Evolutionary conservation across 2,888 invertebrate genomes (phyloP), one percentile per base, ranked within the genome.

Genomic region (Brachylomia viminalis): DNA sequence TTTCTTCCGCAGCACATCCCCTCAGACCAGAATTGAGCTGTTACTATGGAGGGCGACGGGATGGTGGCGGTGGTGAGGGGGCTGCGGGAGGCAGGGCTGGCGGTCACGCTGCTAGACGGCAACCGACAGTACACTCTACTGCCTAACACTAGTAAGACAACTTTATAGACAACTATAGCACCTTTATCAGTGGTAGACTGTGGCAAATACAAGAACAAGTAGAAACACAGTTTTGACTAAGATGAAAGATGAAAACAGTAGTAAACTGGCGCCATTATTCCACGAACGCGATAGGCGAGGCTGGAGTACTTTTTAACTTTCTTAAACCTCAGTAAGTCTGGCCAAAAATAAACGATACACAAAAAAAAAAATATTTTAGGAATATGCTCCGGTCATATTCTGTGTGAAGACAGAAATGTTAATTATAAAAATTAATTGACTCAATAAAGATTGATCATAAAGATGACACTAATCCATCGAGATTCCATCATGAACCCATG

Each of bases 21-120:
- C 15, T 65, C 83, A 13, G 75, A 82, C 67, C 81, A 81, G 33
- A 85, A 88, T 65, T 89, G 82, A 86, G 20, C n/a, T n/a, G 62
- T n/a, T 49, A 11, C 23, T 15, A 91, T 90, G 92, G 91, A 90
- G 62, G 81, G 84, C 1, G 91, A 93, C 11, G 95, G 94, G 4
- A 94, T 95, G 94, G 92, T 94, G 74, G 94, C 95, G 0, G 92
- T 96, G 77, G 93, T 95, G 27, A 89, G 92, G 0, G 92, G 93
- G 0, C 80, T 94, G 1, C 87, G 87, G 13, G 92, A 94, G 69
- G 83, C 94, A 0, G 91, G 92, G 0, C 88, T 96, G 0, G 91
- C 94, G 0, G 95, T 96, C 8, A 94, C 95, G 0, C 82, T 96
- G 7, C 38, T 95, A 49, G 95, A 95, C 15, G 92, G 92, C 0